phyloP scores from a whole-genome alignment of 2,113 vertebrate genomes.

The Potamarius usumacintae region DNA sequence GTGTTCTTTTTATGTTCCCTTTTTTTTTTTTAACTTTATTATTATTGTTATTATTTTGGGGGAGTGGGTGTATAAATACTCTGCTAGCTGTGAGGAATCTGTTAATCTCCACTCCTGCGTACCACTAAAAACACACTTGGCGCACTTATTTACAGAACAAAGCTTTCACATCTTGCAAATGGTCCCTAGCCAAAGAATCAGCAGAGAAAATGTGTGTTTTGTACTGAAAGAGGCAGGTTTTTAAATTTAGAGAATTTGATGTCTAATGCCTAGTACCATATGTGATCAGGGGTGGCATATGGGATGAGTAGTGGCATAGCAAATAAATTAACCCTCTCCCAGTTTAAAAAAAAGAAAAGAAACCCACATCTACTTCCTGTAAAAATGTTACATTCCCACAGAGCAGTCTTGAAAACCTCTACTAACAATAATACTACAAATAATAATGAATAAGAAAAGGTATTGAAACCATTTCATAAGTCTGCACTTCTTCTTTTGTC shows the following conservation, averaged over 20 bases:
- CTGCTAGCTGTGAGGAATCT: slow-evolving; percentile 52
- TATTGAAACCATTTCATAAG: slow-evolving; percentile 19
- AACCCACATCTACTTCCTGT: background rate
- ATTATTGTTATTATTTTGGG: slow-evolving; percentile 20
- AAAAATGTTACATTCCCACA: slow-evolving; percentile 24
- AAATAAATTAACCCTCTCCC: background rate
- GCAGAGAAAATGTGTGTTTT: slow-evolving; percentile 54
- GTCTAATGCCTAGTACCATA: background rate
- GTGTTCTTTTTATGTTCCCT: slow-evolving; percentile 72
- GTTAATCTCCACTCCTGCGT: slow-evolving; percentile 50
- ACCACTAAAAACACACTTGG: slow-evolving; percentile 55
- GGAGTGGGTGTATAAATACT: slow-evolving; percentile 29
- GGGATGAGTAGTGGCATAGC: background rate
- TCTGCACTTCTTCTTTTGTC: slow-evolving; percentile 25
- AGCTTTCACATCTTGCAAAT: slow-evolving; percentile 36
- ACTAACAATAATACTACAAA: slow-evolving; percentile 21
- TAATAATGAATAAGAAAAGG: slow-evolving; percentile 25
- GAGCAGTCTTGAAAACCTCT: slow-evolving; percentile 16
- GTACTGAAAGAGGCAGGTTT: slow-evolving; percentile 50
- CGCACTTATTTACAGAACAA: slow-evolving; percentile 54
- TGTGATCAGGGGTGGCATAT: background rate
- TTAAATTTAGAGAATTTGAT: slow-evolving; percentile 26
- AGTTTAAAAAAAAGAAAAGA: background rate
- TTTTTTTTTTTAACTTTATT: slow-evolving; percentile 63
- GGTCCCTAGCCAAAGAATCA: slow-evolving; percentile 36